Conservation (phyloP, 2,888 invertebrate genomes). For the Synergus japonicus region DNA sequence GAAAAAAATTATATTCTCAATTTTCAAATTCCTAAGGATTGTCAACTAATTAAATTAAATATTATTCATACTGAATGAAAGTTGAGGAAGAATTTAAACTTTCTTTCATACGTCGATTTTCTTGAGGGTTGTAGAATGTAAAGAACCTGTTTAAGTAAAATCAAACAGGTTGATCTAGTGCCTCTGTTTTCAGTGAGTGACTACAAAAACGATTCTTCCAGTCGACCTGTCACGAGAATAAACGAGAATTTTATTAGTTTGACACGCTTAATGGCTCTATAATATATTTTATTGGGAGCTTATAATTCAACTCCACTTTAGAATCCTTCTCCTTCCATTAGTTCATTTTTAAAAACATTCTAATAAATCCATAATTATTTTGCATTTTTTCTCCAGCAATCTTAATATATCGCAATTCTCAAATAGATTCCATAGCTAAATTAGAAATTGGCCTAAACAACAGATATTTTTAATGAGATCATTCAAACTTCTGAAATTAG, state of each 20-base stretch:
- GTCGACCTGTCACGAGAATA: slow-evolving; percentile 39
- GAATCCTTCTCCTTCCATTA: neutral
- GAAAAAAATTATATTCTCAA: too few species aligned
- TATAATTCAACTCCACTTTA: neutral
- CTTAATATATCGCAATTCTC: neutral
- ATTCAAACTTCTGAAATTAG: neutral
- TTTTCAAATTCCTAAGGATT: too few species aligned
- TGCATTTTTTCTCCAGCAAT: neutral
- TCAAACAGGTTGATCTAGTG: slow-evolving; percentile 46
- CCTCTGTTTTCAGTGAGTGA: slow-evolving; percentile 43
- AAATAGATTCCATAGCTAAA: neutral
- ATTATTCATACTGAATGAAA: too few species aligned
- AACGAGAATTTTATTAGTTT: slow-evolving; percentile 14
- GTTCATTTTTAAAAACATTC: neutral
- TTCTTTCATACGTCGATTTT: too few species aligned
- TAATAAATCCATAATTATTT: neutral
- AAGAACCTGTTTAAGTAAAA: slow-evolving; percentile 5
- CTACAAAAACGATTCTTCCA: slow-evolving; percentile 48
- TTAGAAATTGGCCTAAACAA: neutral
- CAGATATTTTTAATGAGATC: neutral
- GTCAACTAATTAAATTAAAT: too few species aligned
- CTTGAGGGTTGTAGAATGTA: neutral
- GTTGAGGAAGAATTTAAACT: too few species aligned
- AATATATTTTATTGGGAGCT: slow-evolving; percentile 1
- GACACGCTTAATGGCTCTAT: slow-evolving; percentile 6